A percentile compares a stretch with the other conserved stretches of the same genome.
phyloP scores from a whole-genome alignment of 2,888 invertebrate species.

The Aphidius colemani region DNA sequence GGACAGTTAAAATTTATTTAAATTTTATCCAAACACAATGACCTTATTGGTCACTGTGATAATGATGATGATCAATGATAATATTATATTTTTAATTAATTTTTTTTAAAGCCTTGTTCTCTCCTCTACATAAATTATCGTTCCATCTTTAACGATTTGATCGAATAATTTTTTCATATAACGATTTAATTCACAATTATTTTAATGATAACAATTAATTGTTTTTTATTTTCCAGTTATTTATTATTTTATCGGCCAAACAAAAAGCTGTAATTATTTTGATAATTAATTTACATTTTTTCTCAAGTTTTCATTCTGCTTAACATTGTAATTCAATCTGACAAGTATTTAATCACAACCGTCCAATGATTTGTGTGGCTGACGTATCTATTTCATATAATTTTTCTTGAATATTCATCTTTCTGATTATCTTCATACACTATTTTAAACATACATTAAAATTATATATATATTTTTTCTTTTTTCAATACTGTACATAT shows the following conservation, averaged over 20 bases:
- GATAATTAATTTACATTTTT: constrained; percentile 23
- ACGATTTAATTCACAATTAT: constrained; percentile 15
- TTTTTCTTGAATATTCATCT: neutral
- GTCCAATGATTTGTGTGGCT: constrained; percentile 53
- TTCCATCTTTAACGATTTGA: constrained; percentile 27
- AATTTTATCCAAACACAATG: too few relatives aligned
- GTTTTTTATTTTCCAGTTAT: neutral
- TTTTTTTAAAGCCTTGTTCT: constrained; percentile 21
- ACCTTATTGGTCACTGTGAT: too few relatives aligned
- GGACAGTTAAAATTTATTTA: too few relatives aligned
- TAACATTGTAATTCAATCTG: constrained; percentile 19
- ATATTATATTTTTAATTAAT: constrained; percentile 17
- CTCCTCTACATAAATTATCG: constrained; percentile 17
- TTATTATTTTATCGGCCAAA: constrained; percentile 1
- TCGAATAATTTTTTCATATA: constrained; percentile 23
- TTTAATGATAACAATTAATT: constrained; percentile 15
- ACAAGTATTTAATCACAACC: constrained; percentile 55
- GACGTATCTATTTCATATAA: constrained; percentile 28
- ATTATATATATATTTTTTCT: neutral
- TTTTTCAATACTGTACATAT: constrained; percentile 5
- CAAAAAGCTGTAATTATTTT: neutral
- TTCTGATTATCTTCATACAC: too few relatives aligned
- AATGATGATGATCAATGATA: neutral
- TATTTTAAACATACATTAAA: neutral
- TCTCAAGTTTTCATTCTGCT: neutral